Conservation (phyloP, 2,797 vertebrate species). For the Lepidocolaptes lacrymiger region DNA sequence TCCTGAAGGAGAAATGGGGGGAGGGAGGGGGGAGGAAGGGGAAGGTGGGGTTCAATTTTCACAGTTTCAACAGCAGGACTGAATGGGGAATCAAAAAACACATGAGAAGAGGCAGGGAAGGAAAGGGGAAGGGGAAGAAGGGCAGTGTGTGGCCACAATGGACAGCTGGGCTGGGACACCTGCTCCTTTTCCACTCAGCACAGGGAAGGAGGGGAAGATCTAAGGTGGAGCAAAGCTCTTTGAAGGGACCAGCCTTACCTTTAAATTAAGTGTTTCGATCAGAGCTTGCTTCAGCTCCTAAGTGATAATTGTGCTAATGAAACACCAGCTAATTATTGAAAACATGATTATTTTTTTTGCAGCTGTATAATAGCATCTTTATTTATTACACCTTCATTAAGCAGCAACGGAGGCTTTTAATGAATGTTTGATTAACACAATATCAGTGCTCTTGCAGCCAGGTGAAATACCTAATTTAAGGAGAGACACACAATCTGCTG, state of each 20-base stretch:
- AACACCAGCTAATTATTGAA: conserved; percentile 53
- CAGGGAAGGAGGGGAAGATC: background rate
- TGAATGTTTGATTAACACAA: conserved; percentile 49
- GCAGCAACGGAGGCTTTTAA: conserved; percentile 21
- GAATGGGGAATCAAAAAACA: conserved; percentile 38
- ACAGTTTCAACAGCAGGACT: conserved; percentile 60
- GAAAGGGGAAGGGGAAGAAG: background rate
- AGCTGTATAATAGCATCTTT: conserved; percentile 47
- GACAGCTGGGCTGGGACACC: background rate
- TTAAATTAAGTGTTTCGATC: conserved; percentile 49
- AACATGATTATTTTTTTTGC: background rate
- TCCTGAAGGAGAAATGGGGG: conserved; percentile 89
- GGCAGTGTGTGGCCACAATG: background rate
- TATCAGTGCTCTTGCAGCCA: background rate
- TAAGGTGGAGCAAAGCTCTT: background rate
- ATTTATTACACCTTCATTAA: conserved; percentile 34
- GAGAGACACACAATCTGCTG: background rate
- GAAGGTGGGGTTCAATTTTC: conserved; percentile 68
- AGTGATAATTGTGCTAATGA: conserved; percentile 58
- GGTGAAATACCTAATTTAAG: background rate
- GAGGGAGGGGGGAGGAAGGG: conserved; percentile 62
- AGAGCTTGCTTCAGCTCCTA: conserved; percentile 27
- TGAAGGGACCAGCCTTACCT: conserved; percentile 15
- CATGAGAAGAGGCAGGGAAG: background rate
- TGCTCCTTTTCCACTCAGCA: accelerated